Percentiles rank a stretch among this genome's conserved stretches.
Evolutionary conservation across 1,140 invertebrate genomes (phyloP).

Genomic region (Drosophila pseudoobscura): DNA sequence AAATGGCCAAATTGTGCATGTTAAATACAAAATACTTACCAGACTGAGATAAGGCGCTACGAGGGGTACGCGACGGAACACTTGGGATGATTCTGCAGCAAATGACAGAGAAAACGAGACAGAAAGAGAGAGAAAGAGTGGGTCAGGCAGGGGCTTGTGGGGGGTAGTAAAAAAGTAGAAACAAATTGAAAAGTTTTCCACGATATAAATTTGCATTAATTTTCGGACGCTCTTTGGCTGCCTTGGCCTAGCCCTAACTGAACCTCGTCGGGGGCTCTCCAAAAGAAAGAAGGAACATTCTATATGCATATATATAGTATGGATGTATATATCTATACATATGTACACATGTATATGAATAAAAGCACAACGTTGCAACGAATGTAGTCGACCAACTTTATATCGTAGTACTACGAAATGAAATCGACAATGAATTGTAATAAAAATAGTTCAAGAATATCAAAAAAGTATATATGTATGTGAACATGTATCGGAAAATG

Average conservation of each 20-base stretch:
- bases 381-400: no score
- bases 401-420: no score
- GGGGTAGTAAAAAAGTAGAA: slow-evolving; percentile 36
- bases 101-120: slow-evolving; percentile 35
- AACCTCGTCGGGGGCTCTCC: not conserved
- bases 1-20: slow-evolving; percentile 68
- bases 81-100: slow-evolving; percentile 25
- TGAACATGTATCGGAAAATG: no score
- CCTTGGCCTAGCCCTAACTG: slow-evolving; percentile 9
- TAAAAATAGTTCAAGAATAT: no score
- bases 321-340: not conserved
- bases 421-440: no score
- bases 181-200: slow-evolving; percentile 77
- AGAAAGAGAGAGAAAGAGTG: not conserved
- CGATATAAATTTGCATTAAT: slow-evolving; percentile 78
- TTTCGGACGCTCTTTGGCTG: slow-evolving; percentile 49
- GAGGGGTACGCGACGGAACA: not conserved
- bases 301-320: slow-evolving; percentile 5
- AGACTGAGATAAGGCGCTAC: not conserved
- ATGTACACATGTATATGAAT: not conserved
- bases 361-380: not conserved
- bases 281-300: slow-evolving; percentile 4
- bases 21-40: slow-evolving; percentile 62
- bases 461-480: no score
- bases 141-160: no score